phyloP scores from a whole-genome alignment of 2,888 invertebrate species.

The Iphiclides podalirius region DNA sequence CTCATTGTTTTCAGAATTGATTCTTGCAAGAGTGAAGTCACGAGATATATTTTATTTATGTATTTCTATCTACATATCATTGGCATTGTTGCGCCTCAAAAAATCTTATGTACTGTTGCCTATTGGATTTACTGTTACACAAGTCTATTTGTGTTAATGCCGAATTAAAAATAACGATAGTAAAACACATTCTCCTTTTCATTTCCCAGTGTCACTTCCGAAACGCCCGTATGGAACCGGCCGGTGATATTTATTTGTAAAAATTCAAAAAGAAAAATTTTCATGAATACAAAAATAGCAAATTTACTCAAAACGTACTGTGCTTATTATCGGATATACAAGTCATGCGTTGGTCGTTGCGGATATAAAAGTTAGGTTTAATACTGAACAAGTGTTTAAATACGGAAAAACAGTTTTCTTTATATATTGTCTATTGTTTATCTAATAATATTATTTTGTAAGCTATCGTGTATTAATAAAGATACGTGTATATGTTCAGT shows the following conservation, averaged over 20 bases:
- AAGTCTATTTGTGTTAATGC: conserved; percentile 31
- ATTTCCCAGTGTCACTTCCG: not conserved
- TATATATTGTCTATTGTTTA: conserved; percentile 53
- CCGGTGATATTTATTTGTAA: conserved; percentile 68
- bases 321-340: conserved; percentile 68
- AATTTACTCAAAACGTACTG: conserved; percentile 55
- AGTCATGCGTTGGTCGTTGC: too few relatives aligned
- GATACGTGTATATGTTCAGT: conserved; percentile 42
- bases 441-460: conserved; percentile 64
- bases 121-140: conserved; percentile 43
- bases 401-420: conserved; percentile 49
- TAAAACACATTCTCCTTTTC: not conserved
- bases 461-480: conserved; percentile 54
- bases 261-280: conserved; percentile 35
- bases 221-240: conserved; percentile 32
- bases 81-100: conserved; percentile 71
- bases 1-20: too few relatives aligned
- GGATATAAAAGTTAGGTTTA: conserved; percentile 44
- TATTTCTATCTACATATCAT: conserved; percentile 73
- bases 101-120: conserved; percentile 51
- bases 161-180: not conserved
- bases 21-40: too few relatives aligned
- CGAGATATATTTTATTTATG: too few relatives aligned
- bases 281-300: conserved; percentile 44
- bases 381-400: conserved; percentile 38